Evolutionary conservation across 2,797 vertebrate species (phyloP), one percentile per base, ranked within the genome.

Genomic region (Botia almorhae): DNA sequence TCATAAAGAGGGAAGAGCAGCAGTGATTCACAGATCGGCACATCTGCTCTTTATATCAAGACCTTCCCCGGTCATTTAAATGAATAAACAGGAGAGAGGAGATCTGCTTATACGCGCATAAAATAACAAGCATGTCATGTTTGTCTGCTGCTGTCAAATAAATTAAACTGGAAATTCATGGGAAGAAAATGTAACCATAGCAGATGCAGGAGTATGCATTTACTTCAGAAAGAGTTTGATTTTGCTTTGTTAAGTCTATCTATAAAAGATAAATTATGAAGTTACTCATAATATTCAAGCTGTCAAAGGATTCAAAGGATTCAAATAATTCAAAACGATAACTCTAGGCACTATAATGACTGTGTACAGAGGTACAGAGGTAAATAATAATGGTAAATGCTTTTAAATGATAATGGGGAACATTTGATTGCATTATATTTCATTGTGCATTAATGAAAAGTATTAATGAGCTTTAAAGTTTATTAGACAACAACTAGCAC

Each of bases 41-140:
- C 58, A 79, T 79, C 29, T 79, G 77, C 11, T 50, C 58, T 80
- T 33, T 33, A 64, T 26, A 80, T 65, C 23, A 73, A 29, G 16
- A 58, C n/a, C 19, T 79, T 71, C 14, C 58, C 11, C 21, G 7
- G 48, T 19, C 51, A 51, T 61, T 63, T 51, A 39, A 63, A 63
- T 11, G 8, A 63, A 55, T 64, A 71, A 79, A 70, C 29, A 73
- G 60, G 39, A 6, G 3, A 69, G 65, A 16, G 10, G 43, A 55
- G 14, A n/a, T 16, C 19, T 65, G 58, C 58, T 10, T 69, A 33
- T 39, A 19, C 39, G 13, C 51, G n/a, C 13, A 19, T 36, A 21
- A 33, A 78, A 70, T 51, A 61, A 58, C 65, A 53, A 76, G 10
- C 65, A 29, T 56, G 10, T 58, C 29, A 58, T 60, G 21, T 33